Conservation (phyloP, 2,113 vertebrate species). For the Saguinus midas region DNA sequence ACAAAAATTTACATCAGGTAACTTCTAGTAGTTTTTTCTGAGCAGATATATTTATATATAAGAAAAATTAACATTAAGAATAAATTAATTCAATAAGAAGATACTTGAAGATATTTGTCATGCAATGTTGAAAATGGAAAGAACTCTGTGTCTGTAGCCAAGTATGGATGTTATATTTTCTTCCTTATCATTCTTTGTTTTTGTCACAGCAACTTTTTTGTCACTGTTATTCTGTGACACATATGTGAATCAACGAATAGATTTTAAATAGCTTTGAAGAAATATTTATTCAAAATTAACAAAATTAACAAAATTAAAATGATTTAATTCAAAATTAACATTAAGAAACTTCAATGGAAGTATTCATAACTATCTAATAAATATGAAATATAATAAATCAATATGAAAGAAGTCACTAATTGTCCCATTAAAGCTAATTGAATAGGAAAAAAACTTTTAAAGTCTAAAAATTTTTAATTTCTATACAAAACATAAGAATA, state of each 20-base stretch:
- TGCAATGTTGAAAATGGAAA: background rate
- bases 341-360: background rate
- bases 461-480: background rate
- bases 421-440: background rate
- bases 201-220: background rate
- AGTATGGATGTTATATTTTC: rapidly evolving
- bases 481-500: background rate
- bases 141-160: background rate
- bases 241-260: background rate
- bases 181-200: background rate
- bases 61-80: background rate
- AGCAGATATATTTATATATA: background rate
- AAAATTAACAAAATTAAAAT: too few species aligned
- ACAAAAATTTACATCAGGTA: background rate
- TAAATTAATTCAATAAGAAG: background rate
- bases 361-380: background rate
- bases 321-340: background rate
- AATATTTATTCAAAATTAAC: background rate
- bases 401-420: background rate
- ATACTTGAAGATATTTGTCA: background rate
- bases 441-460: background rate
- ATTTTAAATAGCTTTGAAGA: background rate
- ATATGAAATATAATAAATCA: background rate
- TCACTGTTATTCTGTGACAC: background rate
- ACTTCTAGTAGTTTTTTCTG: background rate